Conservation (phyloP, 1,140 invertebrate genomes). For the Brachionus rubens region DNA sequence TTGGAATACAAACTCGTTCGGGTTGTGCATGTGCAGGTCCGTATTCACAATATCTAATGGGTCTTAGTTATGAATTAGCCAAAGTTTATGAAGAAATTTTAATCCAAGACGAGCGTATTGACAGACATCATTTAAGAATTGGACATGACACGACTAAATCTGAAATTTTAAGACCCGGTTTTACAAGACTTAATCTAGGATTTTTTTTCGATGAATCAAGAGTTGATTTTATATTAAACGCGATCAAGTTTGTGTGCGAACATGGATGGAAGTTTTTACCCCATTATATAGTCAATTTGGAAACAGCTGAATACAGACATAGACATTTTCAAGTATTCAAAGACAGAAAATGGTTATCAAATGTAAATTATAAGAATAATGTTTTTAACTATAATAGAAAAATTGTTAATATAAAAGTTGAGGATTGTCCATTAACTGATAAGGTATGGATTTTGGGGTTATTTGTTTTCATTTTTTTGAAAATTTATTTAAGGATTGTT, state of each 20-base stretch:
- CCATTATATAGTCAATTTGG: constrained; percentile 77
- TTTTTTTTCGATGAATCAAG: constrained; percentile 78
- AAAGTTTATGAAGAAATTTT: constrained; percentile 43
- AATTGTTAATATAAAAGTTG: not conserved
- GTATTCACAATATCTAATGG: constrained; percentile 64
- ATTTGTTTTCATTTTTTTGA: not conserved
- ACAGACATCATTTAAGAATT: constrained; percentile 44
- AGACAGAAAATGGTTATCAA: constrained; percentile 76
- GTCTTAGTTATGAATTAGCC: constrained; percentile 29
- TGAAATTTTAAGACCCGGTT: constrained; percentile 67
- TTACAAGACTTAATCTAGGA: constrained; percentile 77
- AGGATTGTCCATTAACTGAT: not conserved
- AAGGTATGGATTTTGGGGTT: not conserved
- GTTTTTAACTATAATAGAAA: not conserved
- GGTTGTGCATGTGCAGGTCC: constrained; percentile 79
- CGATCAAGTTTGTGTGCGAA: constrained; percentile 78
- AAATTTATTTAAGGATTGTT: constrained; percentile 47
- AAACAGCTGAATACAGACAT: constrained; percentile 85
- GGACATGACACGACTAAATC: not conserved
- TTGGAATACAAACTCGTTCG: constrained; percentile 81
- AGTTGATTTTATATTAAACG: constrained; percentile 74
- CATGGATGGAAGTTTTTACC: constrained; percentile 84
- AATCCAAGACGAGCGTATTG: constrained; percentile 16
- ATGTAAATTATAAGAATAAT: constrained; percentile 67
- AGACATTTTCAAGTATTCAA: constrained; percentile 66